These are phyloP conservation scores for Athalia rosae DNA, from an alignment of 2,888 invertebrate genomes.

Conservation along the genomic window DNA sequence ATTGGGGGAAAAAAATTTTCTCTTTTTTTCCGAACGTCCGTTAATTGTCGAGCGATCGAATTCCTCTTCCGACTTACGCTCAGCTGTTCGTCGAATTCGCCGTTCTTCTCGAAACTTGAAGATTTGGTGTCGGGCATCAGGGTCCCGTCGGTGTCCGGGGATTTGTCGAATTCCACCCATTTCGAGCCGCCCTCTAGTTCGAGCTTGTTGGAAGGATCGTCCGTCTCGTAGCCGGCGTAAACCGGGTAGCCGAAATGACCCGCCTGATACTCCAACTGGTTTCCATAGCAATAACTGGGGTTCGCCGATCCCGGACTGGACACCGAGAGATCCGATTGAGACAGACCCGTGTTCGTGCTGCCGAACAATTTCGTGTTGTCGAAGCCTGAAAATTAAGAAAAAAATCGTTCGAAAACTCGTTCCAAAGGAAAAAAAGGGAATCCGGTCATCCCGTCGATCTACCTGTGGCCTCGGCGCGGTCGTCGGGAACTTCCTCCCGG, in stretches of 20 bases:
- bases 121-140: slow-evolving; percentile 62
- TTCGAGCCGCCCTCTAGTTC: slow-evolving; percentile 66
- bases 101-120: slow-evolving; percentile 62
- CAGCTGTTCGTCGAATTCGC: slow-evolving; percentile 48
- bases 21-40: not conserved
- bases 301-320: slow-evolving; percentile 83
- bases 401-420: not conserved
- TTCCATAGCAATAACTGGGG: slow-evolving; percentile 86
- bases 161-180: slow-evolving; percentile 71
- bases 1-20: too few species aligned
- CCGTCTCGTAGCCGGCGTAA: slow-evolving; percentile 78
- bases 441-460: too few species aligned
- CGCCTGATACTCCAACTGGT: slow-evolving; percentile 85
- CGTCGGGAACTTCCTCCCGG: slow-evolving; percentile 69
- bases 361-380: slow-evolving; percentile 74
- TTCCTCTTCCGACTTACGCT: slow-evolving; percentile 54
- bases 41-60: not conserved
- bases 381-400: slow-evolving; percentile 58
- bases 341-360: slow-evolving; percentile 84
- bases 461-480: slow-evolving; percentile 59
- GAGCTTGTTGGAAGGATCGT: slow-evolving; percentile 62
- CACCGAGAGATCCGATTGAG: slow-evolving; percentile 87
- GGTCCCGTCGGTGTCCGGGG: slow-evolving; percentile 69
- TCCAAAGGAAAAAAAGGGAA: not conserved
- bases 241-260: slow-evolving; percentile 83